Base-by-base conservation (phyloP, 2,113 vertebrate genomes). In the Dinomys branickii region DNA sequence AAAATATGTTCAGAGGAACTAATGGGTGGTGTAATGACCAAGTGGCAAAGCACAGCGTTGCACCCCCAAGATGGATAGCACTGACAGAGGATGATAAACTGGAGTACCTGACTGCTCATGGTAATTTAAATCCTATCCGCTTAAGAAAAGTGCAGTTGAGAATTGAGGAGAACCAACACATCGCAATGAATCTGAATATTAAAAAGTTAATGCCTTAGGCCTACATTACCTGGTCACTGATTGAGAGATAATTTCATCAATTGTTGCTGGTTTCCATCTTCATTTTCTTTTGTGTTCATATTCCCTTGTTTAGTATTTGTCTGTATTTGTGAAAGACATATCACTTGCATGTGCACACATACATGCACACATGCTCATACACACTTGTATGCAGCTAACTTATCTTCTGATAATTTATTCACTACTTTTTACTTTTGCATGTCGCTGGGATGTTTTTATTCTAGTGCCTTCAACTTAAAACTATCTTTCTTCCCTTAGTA, bases 1-100 rank as follows among this genome's bases (percentile, higher is more conserved):
- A 96, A 78, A 96, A 80, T 96, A 96, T 92, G 73, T 93, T 98
- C 87, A 85, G 78, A 71, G 91, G 94, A 95, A 94, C 67, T 92
- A 98, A 97, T 97, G 95, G 90, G 28, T 78, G 85, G 73, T n/a
- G 93, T 93, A 96, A 97, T 95, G 71, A 58, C 89, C 77, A 50
- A 97, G 50, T 97, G 97, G 96, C 81, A 94, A 85, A 94, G 83
- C 24, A 88, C 12, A 61, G 95, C 7, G 35, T 88, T 90, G 80
- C 69, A 92, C 44, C 87, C 59, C 84, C 7, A 97, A 96, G 92
- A 97, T 41, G 22, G 85, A 97, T 96, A 67, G n/a, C 90, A 83
- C n/a, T 94, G 95, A 95, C 90, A 94, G 50, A 94, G 93, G 82
- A 97, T 96, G 95, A 98, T 92, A 97, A 94, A 97, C n/a, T 96